Evolutionary conservation across 35 echinoderm and acorn worm species (phyloP), one percentile per base, ranked within the genome.

Genomic region (Holothuria glaberrima): DNA sequence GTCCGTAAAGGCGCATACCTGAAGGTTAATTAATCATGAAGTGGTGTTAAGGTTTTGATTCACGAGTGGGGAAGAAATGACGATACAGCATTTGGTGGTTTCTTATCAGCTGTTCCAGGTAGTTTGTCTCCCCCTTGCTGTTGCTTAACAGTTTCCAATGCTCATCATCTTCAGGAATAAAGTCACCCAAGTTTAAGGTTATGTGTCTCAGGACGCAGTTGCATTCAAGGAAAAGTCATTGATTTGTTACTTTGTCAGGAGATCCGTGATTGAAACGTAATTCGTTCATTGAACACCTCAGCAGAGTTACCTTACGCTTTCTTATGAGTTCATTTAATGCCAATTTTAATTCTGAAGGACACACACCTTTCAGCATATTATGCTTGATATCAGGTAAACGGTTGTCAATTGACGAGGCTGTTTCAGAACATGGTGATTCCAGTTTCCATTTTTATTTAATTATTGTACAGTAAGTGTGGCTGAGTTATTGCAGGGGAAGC

Each of bases 191-290:
- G 59, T 88, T 88, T 2, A 93, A 31, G 30, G 68, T 30, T 58
- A 88, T 29, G 32, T 93, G 91, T 3, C 72, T 50, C 19, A 89
- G 52, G 4, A 93, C 21, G 25, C 84, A 80, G 88, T 31, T 25
- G 36, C 35, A 50, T 26, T 19, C 21, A 35, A 75, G 5, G n/a
- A 33, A 62, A 76, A 63, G 13, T 9, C 19, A 5, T 12, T 35
- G 73, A 85, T 71, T 80, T 93, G 30, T 93, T 93, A 19, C 31
- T 50, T 52, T 63, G 31, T 93, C 91, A 12, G 24, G 58, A 9
- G 80, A 64, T 41, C 86, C 91, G 70, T 93, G 88, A 29, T 89
- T 58, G 65, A 81, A 93, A 54, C 91, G 90, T 92, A 14, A 93
- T 88, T 52, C 86, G 80, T 30, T 0, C 69, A 38, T 75, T 89